Base-by-base conservation (phyloP, 1,140 invertebrate species). In the Drosophila ercepeae region DNA sequence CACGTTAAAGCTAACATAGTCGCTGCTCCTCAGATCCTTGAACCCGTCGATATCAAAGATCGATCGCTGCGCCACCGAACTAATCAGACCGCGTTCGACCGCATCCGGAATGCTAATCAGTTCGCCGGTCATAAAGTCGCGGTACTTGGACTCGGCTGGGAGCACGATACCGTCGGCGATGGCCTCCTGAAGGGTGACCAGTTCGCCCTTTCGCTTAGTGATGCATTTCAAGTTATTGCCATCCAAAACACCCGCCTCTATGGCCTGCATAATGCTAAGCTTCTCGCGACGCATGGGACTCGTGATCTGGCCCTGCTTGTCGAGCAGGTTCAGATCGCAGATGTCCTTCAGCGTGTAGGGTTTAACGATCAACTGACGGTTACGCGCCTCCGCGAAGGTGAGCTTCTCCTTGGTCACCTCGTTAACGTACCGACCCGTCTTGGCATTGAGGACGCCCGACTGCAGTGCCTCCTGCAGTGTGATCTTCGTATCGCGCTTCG, bases 31-130 rank as follows among this genome's bases (percentile, higher is more conserved):
- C 0, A 96, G 95, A 91, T 98, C 96, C 86, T 95, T 96, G 88
- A 99, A 97, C 57, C 96, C 97, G 74, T 97, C 96, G 57, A 98
- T 97, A 89, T 98, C 96, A 90, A 98, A 98, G 59, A 98, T 95
- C 4, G 96, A 97, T 91, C 96, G 96, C 89, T 96, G 95, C 8
- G 95, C 94, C 3, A 98, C 95, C 3, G 97, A 96, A 5, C 96
- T 96, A 39, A 99, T 95, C n/a, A 97, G 93, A 34, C 98, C 97
- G 68, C 95, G 93, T 84, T 96, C 95, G 3, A 97, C 95, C 4
- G 97, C 97, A 88, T 98, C 95, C 6, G 93, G 93, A 68, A 98
- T 95, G 23, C 94, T 93, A 9, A 96, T 93, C 14, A 93, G 91
- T 91, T 96, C 94, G n/a, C 93, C 93, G 0, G 94, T 95, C 61